A percentile compares a stretch with the other conserved stretches of the same genome.
phyloP scores from a whole-genome alignment of 2,888 invertebrate species.

The Horisme vitalbata region DNA sequence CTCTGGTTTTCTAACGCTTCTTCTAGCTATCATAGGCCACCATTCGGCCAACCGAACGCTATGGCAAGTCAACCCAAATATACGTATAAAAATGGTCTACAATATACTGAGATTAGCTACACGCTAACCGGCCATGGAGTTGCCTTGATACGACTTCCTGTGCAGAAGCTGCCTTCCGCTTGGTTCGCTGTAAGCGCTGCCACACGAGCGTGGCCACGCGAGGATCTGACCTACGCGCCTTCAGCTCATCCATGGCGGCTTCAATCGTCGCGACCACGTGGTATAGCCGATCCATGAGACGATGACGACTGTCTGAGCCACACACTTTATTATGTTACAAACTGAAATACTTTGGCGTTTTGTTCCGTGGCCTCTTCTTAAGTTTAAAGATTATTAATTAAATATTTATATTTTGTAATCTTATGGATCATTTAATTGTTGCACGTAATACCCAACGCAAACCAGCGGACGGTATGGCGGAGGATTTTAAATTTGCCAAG shows the following conservation, averaged over 20 bases:
- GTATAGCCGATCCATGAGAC: slow-evolving; percentile 61
- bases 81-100: neutral
- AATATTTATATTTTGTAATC: too few relatives aligned
- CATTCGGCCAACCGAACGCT: too few relatives aligned
- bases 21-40: too few relatives aligned
- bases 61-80: too few relatives aligned
- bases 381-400: too few relatives aligned
- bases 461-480: too few relatives aligned
- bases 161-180: neutral
- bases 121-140: neutral
- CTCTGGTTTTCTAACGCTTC: too few relatives aligned
- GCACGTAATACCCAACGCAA: too few relatives aligned
- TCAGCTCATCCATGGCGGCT: slow-evolving; percentile 46
- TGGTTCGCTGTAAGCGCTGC: slow-evolving; percentile 17
- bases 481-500: too few relatives aligned
- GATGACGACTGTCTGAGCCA: slow-evolving; percentile 73
- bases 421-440: too few relatives aligned
- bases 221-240: slow-evolving; percentile 52
- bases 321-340: slow-evolving; percentile 44
- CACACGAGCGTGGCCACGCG: slow-evolving; percentile 41
- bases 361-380: too few relatives aligned
- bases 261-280: slow-evolving; percentile 51
- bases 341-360: slow-evolving; percentile 23
- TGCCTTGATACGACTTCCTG: neutral
- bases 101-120: neutral